phyloP scores from a whole-genome alignment of 2,797 vertebrate genomes.

The Antennarius maculatus region DNA sequence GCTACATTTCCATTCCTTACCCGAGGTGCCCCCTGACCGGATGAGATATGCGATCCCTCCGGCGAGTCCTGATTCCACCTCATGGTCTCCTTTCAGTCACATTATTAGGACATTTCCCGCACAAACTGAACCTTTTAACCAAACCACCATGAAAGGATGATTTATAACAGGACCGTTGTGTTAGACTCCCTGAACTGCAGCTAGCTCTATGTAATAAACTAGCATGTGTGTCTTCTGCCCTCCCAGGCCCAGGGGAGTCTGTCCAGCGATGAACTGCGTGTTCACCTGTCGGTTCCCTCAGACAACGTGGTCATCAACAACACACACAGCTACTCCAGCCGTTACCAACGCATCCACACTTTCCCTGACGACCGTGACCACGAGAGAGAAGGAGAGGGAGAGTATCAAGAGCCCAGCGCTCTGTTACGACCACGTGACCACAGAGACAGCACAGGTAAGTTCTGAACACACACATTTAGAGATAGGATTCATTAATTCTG shows the following conservation, averaged over 20 bases:
- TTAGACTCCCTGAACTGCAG: too few relatives aligned
- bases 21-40: neutral
- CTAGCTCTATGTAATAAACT: too few relatives aligned
- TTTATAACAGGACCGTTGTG: neutral
- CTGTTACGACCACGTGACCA: slow-evolving; percentile 80
- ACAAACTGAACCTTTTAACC: too few relatives aligned
- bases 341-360: slow-evolving; percentile 89
- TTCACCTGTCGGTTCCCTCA: slow-evolving; percentile 89
- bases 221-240: neutral
- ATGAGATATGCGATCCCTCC: neutral
- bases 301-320: slow-evolving; percentile 97
- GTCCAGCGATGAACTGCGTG: slow-evolving; percentile 89
- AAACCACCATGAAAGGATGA: neutral
- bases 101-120: neutral
- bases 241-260: slow-evolving; percentile 88
- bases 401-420: slow-evolving; percentile 90
- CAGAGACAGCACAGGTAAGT: slow-evolving; percentile 81
- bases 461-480: neutral
- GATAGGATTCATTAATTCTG: neutral
- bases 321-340: slow-evolving; percentile 88
- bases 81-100: neutral
- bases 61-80: too few relatives aligned
- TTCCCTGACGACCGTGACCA: slow-evolving; percentile 80
- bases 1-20: too few relatives aligned
- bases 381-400: slow-evolving; percentile 77